Evolutionary conservation across 2,888 invertebrate genomes (phyloP).

Genomic region (Polydesmus complanatus): DNA sequence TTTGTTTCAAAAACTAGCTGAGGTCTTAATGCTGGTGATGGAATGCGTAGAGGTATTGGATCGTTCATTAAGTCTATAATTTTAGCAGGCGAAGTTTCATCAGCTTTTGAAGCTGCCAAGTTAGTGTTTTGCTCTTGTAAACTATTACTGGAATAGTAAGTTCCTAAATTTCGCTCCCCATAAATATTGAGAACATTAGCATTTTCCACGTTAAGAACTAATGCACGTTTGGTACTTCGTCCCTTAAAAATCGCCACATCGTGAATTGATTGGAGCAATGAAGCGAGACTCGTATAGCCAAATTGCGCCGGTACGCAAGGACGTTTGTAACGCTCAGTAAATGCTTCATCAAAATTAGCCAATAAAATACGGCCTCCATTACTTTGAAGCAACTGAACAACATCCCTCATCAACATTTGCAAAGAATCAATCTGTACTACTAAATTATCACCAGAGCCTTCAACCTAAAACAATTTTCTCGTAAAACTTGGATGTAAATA

Average conservation of each 20-base stretch:
- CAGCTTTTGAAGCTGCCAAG: background rate
- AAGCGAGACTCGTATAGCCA: conserved; percentile 39
- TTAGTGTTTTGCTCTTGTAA: background rate
- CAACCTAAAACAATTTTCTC: background rate
- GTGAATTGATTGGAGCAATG: conserved; percentile 41
- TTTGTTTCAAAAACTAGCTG: background rate
- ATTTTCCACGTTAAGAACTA: conserved; percentile 1
- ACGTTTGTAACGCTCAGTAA: conserved; percentile 31
- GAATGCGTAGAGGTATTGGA: conserved; percentile 27
- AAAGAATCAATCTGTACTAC: conserved; percentile 33
- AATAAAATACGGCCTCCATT: conserved; percentile 36
- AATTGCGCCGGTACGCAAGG: conserved; percentile 39
- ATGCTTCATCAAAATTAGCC: conserved; percentile 25
- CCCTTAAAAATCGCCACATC: conserved; percentile 39
- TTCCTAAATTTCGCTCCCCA: background rate
- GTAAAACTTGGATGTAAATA: background rate
- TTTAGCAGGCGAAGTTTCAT: background rate
- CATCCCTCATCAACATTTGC: conserved; percentile 41
- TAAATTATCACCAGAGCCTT: background rate
- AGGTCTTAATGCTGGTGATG: conserved; percentile 27
- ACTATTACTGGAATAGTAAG: background rate
- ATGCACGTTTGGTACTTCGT: conserved; percentile 31
- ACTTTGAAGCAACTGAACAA: conserved; percentile 39
- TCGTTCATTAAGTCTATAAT: conserved; percentile 24
- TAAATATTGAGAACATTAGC: background rate